A percentile compares a stretch with the other conserved stretches of the same genome.
Evolutionary conservation across 2,888 invertebrate species (phyloP).

Genomic region (Heliothis peltigera): DNA sequence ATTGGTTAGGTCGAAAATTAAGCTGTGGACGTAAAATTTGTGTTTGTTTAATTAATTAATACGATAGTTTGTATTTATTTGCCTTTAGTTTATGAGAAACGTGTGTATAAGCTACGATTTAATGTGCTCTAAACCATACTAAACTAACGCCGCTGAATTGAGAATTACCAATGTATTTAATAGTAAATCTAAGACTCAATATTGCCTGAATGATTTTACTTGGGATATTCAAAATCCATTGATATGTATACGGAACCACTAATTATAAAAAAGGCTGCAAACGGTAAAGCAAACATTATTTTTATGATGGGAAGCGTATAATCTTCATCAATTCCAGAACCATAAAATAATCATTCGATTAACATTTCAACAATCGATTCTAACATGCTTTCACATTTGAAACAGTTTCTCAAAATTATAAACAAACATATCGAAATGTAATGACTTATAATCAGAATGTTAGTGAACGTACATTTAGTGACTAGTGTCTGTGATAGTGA

Average conservation of each 20-base stretch:
- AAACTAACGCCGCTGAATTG: too few species aligned
- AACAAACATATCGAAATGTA: constrained; percentile 73
- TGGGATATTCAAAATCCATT: not conserved
- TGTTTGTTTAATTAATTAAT: constrained; percentile 15
- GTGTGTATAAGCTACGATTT: too few species aligned
- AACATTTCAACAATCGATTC: constrained; percentile 56
- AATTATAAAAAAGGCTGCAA: constrained; percentile 20
- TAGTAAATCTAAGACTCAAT: too few species aligned
- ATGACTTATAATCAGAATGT: constrained; percentile 80
- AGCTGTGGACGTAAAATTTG: constrained; percentile 26
- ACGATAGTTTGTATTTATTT: not conserved
- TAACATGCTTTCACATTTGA: constrained; percentile 62
- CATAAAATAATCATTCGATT: constrained; percentile 56
- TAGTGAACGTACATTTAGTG: constrained; percentile 68
- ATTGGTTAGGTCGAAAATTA: constrained; percentile 37
- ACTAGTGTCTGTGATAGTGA: constrained; percentile 27
- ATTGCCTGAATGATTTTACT: too few species aligned
- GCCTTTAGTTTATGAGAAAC: too few species aligned
- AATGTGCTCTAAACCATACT: too few species aligned
- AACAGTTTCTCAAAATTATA: constrained; percentile 64
- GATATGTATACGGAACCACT: not conserved
- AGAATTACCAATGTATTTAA: too few species aligned
- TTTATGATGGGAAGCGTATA: constrained; percentile 22
- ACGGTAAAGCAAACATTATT: constrained; percentile 10
- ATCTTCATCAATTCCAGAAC: constrained; percentile 52